Base-by-base conservation (phyloP, 2,888 invertebrate genomes). In the Drosophila testacea region DNA sequence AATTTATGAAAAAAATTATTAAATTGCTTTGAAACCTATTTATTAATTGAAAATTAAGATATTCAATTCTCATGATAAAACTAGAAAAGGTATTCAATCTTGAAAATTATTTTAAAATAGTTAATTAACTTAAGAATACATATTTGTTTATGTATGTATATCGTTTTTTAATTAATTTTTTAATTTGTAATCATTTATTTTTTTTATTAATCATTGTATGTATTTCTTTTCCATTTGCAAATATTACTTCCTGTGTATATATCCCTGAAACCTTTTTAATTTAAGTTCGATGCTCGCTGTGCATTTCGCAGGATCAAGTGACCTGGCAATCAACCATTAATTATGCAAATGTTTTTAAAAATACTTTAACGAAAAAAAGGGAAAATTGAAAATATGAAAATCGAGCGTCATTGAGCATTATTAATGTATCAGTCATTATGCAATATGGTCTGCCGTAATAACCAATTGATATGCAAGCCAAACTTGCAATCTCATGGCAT, bases 401-500 rank as follows among this genome's bases (percentile, higher is more conserved):
- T 55, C 41, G 54, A 46, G 56, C 77, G 66, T 69, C 60, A 77
- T 66, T 38, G 61, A 27, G 44, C 38, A 63, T 73, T 51, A 73
- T 81, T 81, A 73, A 81, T 69, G 69, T 59, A 63, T 66, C 54
- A 57, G 16, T 44, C 61, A 46, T 79, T 63, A 70, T 71, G 71
- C 66, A 71, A 59, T 51, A 38, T 16, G 55, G 54, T 27, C 42
- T 27, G 48, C 6, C 28, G 32, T 54, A 69, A 55, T 61, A 57
- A 38, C 69, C 60, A 59, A 39, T 34, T 50, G 46, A 81, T 73
- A 69, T 78, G 60, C 74, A 64, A 65, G 51, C 56, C 46, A 48
- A 81, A 65, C 73, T 69, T 65, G 78, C 77, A 69, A 13, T 60
- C 62, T 77, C 77, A 81, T 73, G 63, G 22, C 51, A 39, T 16